Evolutionary conservation across 1,140 invertebrate genomes (phyloP).

Genomic region (Bombus vancouverensis): DNA sequence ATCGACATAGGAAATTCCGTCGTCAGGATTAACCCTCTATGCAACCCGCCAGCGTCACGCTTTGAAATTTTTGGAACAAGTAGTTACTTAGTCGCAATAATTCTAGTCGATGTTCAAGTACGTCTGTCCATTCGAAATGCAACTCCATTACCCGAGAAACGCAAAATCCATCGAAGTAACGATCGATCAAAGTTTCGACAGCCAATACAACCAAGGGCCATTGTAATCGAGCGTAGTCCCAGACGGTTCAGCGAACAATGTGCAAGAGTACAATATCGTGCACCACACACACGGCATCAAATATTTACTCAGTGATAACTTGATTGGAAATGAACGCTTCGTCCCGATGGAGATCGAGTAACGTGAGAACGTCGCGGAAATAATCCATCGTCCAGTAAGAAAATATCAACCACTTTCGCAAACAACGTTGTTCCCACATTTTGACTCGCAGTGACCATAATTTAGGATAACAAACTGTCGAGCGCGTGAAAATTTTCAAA

Average conservation of each 20-base stretch:
- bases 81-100: not conserved
- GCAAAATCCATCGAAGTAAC: not conserved
- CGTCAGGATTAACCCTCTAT: no score
- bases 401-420: no score
- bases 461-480: no score
- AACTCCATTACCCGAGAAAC: not conserved
- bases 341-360: not conserved
- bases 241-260: conserved; percentile 17
- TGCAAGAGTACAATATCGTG: conserved; percentile 5
- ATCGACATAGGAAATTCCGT: not conserved
- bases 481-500: no score
- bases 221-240: not conserved
- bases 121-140: not conserved
- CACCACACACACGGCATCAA: not conserved
- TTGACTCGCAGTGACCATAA: no score
- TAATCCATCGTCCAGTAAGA: not conserved
- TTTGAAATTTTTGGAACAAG: not conserved
- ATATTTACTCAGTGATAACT: conserved; percentile 14
- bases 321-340: conserved; percentile 5
- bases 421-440: no score
- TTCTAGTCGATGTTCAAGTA: not conserved
- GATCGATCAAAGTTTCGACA: conserved; percentile 18
- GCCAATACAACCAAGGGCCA: not conserved
- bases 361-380: not conserved
- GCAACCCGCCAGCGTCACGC: not conserved